Evolutionary conservation across 64 coral and sea anemone species (phyloP), one percentile per base, ranked within the genome.

Genomic region (Stichodactyla mertensii): DNA sequence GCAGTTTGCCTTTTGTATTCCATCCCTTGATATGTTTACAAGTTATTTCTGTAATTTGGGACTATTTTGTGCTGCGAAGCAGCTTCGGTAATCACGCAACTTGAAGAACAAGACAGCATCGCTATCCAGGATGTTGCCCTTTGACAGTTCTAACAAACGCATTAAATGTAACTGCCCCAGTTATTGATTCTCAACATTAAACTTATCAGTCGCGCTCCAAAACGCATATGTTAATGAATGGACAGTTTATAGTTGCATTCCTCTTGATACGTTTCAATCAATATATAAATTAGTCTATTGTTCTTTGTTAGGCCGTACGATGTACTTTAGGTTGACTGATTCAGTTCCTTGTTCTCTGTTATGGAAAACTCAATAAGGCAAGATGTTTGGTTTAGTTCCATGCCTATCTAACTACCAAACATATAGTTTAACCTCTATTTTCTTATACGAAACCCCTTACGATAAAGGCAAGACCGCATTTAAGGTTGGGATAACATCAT

Each of bases 181-280:
- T 74, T 31, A 74, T 74, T 74, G 69, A 74, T 74, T 74, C 69
- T 74, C 11, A 12, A 23, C 20, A 74, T 74, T 74, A n/a, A 74
- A 74, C 22, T 74, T 74, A 74, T 74, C 69, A 36, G 69, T 74
- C 22, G 69, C 23, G 69, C 69, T 74, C 7, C 12, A 23, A 52
- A 81, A 81, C 78, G 26, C 78, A 81, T 81, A 81, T 81, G 78
- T 28, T 53, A 20, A 55, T 81, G 18, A 55, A 81, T 81, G 15
- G 53, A 74, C 69, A 74, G 69, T 74, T 74, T 23, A 27, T 74
- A 36, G 69, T 27, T 81, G 36, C 53, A 81, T 28, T 81, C 51
- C 78, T 53, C 78, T 81, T 22, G 78, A 81, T 81, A 81, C 69
- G 53, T 81, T 81, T 81, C 78, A 81, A 81, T 81, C 78, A 53